Evolutionary conservation across 2,888 invertebrate species (phyloP).

Genomic region (Hypena proboscidalis): DNA sequence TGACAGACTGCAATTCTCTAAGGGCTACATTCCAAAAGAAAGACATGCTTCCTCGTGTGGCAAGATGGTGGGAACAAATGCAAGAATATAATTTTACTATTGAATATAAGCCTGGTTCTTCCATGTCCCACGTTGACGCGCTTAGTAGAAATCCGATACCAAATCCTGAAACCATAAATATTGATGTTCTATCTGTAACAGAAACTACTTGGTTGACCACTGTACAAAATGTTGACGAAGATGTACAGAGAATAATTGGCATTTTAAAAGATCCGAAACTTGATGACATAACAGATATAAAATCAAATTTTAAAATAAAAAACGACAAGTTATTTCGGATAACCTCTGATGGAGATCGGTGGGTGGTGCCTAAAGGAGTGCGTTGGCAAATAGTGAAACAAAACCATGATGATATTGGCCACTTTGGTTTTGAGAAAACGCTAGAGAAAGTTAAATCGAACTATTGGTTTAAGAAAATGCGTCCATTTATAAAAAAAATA

Average conservation of each 20-base stretch:
- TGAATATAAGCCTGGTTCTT: constrained; percentile 37
- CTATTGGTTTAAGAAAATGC: constrained; percentile 13
- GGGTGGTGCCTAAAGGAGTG: constrained; percentile 4
- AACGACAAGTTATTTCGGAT: constrained; percentile 22
- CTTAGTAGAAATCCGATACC: constrained; percentile 36
- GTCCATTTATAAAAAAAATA: constrained; percentile 9
- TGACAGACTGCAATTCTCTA: constrained; percentile 36
- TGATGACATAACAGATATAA: constrained; percentile 11
- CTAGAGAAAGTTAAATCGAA: background rate
- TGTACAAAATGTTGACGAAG: constrained; percentile 24
- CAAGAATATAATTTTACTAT: constrained; percentile 47
- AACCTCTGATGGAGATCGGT: background rate
- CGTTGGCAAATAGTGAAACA: constrained; percentile 1
- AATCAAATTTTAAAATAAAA: constrained; percentile 34
- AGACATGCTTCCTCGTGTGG: constrained; percentile 36
- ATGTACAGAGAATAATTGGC: constrained; percentile 16
- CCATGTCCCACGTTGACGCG: constrained; percentile 45
- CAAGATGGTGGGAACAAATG: too few relatives aligned
- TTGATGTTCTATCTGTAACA: background rate
- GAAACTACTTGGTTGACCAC: constrained; percentile 24
- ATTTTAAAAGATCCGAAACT: constrained; percentile 17
- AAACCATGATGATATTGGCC: constrained; percentile 10
- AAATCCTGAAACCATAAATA: background rate
- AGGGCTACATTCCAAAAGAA: constrained; percentile 27
- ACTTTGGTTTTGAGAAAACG: constrained; percentile 10